Percentiles rank a stretch among this genome's conserved stretches.
Conservation (phyloP, 2,888 invertebrate genomes). For the Cantharis nigra region DNA sequence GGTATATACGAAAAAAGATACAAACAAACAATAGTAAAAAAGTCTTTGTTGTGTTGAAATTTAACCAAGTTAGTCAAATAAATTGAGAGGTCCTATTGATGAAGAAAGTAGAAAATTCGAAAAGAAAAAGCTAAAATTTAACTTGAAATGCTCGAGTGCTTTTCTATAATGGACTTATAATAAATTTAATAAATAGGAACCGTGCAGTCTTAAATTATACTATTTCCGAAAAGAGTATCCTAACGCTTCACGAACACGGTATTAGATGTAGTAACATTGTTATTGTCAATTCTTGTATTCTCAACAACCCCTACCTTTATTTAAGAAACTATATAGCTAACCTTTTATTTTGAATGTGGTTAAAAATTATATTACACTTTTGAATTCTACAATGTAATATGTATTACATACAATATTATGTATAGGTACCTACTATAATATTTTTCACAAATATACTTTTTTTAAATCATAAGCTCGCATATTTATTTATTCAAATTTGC, state of each 20-base stretch:
- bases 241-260: background rate
- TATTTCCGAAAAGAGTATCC: background rate
- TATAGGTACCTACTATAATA: too few species aligned
- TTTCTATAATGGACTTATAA: constrained; percentile 3
- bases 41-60: background rate
- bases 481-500: too few species aligned
- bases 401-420: too few species aligned
- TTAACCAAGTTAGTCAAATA: background rate
- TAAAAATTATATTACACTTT: background rate
- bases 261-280: constrained; percentile 1
- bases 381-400: too few species aligned
- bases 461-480: too few species aligned
- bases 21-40: background rate
- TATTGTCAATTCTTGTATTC: constrained; percentile 2
- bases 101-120: background rate
- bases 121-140: constrained; percentile 2
- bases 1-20: background rate
- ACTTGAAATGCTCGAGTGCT: background rate
- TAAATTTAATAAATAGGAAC: constrained; percentile 3
- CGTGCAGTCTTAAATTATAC: constrained; percentile 4
- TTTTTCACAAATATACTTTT: too few species aligned
- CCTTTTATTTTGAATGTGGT: background rate
- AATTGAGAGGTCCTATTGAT: background rate
- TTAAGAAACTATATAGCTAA: background rate
- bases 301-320: background rate